Evolutionary conservation across 2,797 vertebrate species (phyloP).

Genomic region (Chromobotia macracanthus): DNA sequence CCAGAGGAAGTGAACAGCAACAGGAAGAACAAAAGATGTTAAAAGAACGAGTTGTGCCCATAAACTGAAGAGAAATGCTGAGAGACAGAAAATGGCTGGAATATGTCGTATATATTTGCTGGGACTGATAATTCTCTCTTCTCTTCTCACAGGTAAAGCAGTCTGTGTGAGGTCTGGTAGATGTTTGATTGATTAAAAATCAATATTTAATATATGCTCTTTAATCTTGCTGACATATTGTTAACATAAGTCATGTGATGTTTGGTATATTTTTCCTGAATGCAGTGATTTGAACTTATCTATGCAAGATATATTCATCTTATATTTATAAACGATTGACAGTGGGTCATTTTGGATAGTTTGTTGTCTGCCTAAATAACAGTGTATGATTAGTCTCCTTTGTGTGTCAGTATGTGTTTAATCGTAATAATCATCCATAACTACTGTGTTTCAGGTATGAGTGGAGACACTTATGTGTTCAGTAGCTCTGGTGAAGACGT

Average conservation of each 20-base stretch:
- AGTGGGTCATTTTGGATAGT: not conserved
- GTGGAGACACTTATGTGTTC: not conserved
- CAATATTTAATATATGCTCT: not conserved
- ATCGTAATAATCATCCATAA: not conserved
- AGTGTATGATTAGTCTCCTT: not conserved
- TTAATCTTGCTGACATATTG: not conserved
- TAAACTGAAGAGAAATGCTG: not conserved
- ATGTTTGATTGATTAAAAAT: not conserved
- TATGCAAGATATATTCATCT: not conserved
- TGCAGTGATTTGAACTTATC: not conserved
- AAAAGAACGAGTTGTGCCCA: not conserved
- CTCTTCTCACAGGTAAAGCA: not conserved
- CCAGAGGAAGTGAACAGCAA: not conserved
- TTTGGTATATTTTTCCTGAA: not conserved
- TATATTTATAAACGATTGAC: not conserved
- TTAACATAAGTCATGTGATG: not conserved
- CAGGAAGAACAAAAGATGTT: not conserved
- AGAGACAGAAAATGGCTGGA: not conserved
- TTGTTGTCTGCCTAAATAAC: not conserved
- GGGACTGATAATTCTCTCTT: not conserved
- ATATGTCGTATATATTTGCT: not conserved
- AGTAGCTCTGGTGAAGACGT: not conserved
- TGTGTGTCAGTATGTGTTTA: not conserved
- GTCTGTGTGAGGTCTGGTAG: not conserved
- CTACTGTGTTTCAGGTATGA: not conserved